phyloP scores from a whole-genome alignment of 2,797 vertebrate species.

The Sphaeramia orbicularis region DNA sequence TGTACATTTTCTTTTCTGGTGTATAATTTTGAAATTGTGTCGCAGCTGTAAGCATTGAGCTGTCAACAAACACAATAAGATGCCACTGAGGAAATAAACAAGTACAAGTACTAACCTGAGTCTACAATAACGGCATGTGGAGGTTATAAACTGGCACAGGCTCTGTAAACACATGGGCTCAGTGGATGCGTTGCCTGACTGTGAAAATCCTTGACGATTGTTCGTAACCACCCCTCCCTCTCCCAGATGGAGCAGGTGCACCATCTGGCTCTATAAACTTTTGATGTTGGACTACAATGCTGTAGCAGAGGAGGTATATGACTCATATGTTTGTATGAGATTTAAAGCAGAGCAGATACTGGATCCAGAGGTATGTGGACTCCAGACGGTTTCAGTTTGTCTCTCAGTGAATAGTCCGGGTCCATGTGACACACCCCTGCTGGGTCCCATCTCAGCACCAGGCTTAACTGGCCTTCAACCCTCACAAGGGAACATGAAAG shows the following conservation, averaged over 20 bases:
- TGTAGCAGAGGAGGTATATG: constrained; percentile 51
- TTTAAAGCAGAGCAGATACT: constrained; percentile 56
- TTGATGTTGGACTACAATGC: constrained; percentile 24
- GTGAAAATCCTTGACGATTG: constrained; percentile 41
- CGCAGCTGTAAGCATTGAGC: not conserved
- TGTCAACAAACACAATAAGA: constrained; percentile 11
- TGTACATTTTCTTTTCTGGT: constrained; percentile 7
- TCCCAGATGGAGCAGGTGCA: constrained; percentile 71
- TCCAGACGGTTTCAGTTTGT: constrained; percentile 54
- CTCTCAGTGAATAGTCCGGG: constrained; percentile 27
- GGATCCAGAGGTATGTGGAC: constrained; percentile 64
- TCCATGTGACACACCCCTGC: constrained; percentile 54
- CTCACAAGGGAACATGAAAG: constrained; percentile 52
- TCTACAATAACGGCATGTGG: constrained; percentile 14
- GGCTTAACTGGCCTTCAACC: constrained; percentile 39
- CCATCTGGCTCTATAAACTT: constrained; percentile 63
- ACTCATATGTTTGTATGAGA: constrained; percentile 64
- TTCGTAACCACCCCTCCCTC: constrained; percentile 13
- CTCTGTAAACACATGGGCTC: constrained; percentile 34
- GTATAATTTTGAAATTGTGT: constrained; percentile 1
- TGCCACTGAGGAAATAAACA: not conserved
- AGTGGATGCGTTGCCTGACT: constrained; percentile 30
- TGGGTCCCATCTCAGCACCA: constrained; percentile 36
- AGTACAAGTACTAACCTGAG: constrained; percentile 10
- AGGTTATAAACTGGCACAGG: constrained; percentile 42